These are phyloP conservation scores for Melipona beecheii DNA, from an alignment of 2,888 invertebrate genomes.

Conservation along the genomic window DNA sequence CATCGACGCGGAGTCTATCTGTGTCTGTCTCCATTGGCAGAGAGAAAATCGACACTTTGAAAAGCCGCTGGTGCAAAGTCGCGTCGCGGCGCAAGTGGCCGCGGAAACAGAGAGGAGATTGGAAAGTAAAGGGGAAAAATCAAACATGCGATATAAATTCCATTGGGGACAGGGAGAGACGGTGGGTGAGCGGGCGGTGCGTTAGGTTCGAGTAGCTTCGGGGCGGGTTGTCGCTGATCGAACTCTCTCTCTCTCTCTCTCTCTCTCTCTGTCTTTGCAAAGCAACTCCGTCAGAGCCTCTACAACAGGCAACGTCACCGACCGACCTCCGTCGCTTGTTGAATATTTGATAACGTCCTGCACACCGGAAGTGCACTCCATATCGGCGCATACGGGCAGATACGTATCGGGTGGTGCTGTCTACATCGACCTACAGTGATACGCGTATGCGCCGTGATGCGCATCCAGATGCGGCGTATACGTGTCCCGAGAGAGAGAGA, in stretches of 20 bases:
- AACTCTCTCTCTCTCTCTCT: background rate
- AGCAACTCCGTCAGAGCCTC: conserved; percentile 1
- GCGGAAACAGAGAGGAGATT: background rate
- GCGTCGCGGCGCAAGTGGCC: conserved; percentile 22
- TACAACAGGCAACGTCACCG: conserved; percentile 37
- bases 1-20: background rate
- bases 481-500: conserved; percentile 19
- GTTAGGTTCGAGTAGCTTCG: conserved; percentile 40
- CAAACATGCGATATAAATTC: conserved; percentile 56
- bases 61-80: conserved; percentile 21
- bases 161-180: conserved; percentile 11
- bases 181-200: background rate
- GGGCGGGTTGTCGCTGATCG: conserved; percentile 51
- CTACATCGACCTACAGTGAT: conserved; percentile 57
- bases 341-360: conserved; percentile 73
- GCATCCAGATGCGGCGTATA: conserved; percentile 53
- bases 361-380: conserved; percentile 68
- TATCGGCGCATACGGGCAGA: conserved; percentile 63
- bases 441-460: conserved; percentile 57
- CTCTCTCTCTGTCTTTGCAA: too few species aligned
- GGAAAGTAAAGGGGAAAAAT: conserved; percentile 47
- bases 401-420: conserved; percentile 58
- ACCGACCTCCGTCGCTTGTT: conserved; percentile 51
- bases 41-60: conserved; percentile 14
- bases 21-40: background rate